phyloP scores from a whole-genome alignment of 2,888 invertebrate species.

The Caradrina clavipalpis region DNA sequence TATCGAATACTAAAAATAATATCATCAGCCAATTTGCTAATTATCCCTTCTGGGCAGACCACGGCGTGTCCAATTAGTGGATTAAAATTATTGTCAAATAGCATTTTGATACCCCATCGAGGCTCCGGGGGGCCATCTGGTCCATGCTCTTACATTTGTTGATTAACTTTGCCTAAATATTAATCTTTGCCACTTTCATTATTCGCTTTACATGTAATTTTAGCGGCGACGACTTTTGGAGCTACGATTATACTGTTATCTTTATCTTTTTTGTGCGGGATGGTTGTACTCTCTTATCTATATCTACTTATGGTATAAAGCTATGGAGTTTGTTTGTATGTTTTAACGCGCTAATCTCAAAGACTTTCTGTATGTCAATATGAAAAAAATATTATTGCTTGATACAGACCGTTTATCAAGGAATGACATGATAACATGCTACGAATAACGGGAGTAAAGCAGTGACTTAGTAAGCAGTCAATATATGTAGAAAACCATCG shows the following conservation, averaged over 20 bases:
- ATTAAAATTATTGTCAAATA: constrained; percentile 87
- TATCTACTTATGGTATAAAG: too few species aligned
- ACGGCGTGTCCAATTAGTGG: constrained; percentile 80
- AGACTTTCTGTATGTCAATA: too few species aligned
- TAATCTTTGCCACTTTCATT: constrained; percentile 61
- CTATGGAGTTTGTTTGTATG: too few species aligned
- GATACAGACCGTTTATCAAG: too few species aligned
- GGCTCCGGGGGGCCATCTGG: constrained; percentile 81
- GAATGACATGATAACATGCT: too few species aligned
- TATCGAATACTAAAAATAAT: constrained; percentile 76
- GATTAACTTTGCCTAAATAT: constrained; percentile 77
- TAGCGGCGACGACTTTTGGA: constrained; percentile 46
- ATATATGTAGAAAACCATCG: too few species aligned
- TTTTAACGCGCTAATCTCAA: too few species aligned
- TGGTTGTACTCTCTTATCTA: too few species aligned
- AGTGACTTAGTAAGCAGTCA: too few species aligned
- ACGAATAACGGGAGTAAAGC: too few species aligned
- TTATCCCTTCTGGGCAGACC: constrained; percentile 74
- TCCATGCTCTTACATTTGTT: constrained; percentile 69
- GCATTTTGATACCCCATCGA: constrained; percentile 76
- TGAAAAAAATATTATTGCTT: too few species aligned
- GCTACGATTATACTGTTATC: neutral
- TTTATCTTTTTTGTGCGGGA: neutral
- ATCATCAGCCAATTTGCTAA: constrained; percentile 85
- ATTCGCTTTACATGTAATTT: constrained; percentile 54